Conservation (phyloP, 2,797 vertebrate species). For the Lacerta agilis region DNA sequence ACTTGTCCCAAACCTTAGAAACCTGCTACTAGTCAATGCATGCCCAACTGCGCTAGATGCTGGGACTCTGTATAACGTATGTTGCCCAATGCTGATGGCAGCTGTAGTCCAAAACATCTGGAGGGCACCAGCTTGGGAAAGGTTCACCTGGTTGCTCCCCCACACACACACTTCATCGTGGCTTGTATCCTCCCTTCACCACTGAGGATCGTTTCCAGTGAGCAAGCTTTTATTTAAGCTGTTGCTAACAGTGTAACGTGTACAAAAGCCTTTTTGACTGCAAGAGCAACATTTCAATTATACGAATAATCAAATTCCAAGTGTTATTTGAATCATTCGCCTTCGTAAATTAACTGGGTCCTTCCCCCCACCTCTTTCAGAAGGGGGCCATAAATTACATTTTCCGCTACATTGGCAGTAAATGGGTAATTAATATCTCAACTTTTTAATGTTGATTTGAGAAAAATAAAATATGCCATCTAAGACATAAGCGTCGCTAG, state of each 20-base stretch:
- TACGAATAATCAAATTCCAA: conserved; percentile 91
- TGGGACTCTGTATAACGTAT: too few species aligned
- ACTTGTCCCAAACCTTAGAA: too few species aligned
- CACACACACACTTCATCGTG: background rate
- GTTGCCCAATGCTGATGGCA: too few species aligned
- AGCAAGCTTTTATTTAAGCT: conserved; percentile 76
- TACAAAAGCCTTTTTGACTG: conserved; percentile 75
- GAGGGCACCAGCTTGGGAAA: too few species aligned
- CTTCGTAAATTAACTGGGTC: conserved; percentile 90
- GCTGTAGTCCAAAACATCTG: too few species aligned
- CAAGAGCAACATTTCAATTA: conserved; percentile 82
- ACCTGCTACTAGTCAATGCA: too few species aligned
- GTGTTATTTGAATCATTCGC: conserved; percentile 93
- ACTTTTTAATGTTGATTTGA: conserved; percentile 89
- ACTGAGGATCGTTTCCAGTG: conserved; percentile 50
- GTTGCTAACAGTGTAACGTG: conserved; percentile 72
- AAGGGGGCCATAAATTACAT: conserved; percentile 96
- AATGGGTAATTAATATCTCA: conserved; percentile 98
- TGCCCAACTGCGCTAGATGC: too few species aligned
- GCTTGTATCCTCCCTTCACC: conserved; percentile 9
- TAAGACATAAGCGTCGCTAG: conserved; percentile 75
- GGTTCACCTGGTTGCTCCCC: background rate
- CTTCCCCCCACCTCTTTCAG: conserved; percentile 79
- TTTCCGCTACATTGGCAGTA: conserved; percentile 96
- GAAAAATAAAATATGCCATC: conserved; percentile 80